phyloP scores from a whole-genome alignment of 2,888 invertebrate genomes.

The Rhynchonema sp. region DNA sequence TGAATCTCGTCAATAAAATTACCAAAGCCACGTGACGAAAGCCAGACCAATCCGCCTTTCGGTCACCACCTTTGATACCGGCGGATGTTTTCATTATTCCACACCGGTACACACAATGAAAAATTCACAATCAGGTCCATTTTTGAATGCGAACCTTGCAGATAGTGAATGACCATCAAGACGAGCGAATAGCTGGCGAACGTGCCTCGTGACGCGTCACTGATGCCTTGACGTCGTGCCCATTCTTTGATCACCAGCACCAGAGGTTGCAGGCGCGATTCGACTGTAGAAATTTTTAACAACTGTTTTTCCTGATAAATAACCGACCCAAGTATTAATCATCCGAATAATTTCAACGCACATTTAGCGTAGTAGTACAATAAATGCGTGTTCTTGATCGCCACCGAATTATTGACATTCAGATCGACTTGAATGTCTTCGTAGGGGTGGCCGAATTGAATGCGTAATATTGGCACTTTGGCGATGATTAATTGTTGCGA shows the following conservation, averaged over 20 bases:
- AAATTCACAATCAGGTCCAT: no score
- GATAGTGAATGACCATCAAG: constrained; percentile 86
- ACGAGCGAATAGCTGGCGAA: constrained; percentile 92
- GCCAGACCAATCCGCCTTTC: no score
- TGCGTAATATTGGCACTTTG: constrained; percentile 58
- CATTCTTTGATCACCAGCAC: constrained; percentile 77
- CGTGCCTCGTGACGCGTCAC: constrained; percentile 68
- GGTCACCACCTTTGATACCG: no score
- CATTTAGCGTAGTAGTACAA: constrained; percentile 69
- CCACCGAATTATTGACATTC: constrained; percentile 88
- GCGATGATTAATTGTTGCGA: constrained; percentile 37
- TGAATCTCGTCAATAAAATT: no score
- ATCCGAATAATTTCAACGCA: no score
- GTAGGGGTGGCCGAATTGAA: constrained; percentile 21
- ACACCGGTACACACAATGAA: no score
- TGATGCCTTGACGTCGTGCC: constrained; percentile 82
- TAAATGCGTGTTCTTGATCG: constrained; percentile 82
- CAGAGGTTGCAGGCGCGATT: constrained; percentile 80
- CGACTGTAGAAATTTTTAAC: constrained; percentile 40
- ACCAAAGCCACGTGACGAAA: no score
- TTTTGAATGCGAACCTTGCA: constrained; percentile 55
- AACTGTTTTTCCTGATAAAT: neutral
- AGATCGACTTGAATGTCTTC: constrained; percentile 49
- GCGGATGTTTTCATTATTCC: no score
- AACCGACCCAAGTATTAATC: neutral